These are phyloP conservation scores for Willisornis vidua DNA, from an alignment of 2,113 vertebrate genomes.

Conservation along the genomic window DNA sequence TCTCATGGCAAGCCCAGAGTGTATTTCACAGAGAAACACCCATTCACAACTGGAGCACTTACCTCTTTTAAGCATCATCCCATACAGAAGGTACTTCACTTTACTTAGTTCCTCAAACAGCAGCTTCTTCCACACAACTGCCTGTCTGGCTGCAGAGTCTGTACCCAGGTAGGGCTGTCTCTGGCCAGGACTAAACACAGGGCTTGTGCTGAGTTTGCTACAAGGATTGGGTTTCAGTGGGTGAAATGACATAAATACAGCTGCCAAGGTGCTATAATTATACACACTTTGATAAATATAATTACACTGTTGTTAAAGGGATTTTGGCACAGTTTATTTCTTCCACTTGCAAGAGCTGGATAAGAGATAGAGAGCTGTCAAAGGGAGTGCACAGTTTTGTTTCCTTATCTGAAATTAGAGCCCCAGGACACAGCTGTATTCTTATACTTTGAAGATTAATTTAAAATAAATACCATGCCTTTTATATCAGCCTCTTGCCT, in stretches of 20 bases:
- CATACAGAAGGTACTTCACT: neutral
- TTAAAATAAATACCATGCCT: conserved; percentile 1
- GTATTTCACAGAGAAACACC: neutral
- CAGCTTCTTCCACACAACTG: neutral
- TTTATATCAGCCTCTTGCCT: neutral
- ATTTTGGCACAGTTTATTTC: conserved; percentile 19
- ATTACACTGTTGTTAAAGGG: conserved; percentile 32
- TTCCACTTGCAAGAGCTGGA: neutral
- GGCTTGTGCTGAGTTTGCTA: neutral
- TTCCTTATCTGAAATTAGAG: conserved; percentile 58
- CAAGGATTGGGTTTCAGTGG: neutral
- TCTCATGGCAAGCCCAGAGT: neutral
- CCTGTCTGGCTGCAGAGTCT: neutral
- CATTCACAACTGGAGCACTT: neutral
- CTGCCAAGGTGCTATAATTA: conserved; percentile 4
- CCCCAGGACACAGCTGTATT: conserved; percentile 9
- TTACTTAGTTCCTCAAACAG: neutral
- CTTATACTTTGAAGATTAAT: conserved; percentile 42
- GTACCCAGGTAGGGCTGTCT: neutral
- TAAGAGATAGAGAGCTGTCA: conserved; percentile 28
- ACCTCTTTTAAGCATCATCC: neutral
- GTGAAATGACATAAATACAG: neutral
- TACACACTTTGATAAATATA: conserved; percentile 2
- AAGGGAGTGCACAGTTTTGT: conserved; percentile 25
- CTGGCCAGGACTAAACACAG: neutral